A percentile compares a stretch with the other conserved stretches of the same genome.
Conservation (phyloP, 2,797 vertebrate genomes). For the Podargus strigoides region DNA sequence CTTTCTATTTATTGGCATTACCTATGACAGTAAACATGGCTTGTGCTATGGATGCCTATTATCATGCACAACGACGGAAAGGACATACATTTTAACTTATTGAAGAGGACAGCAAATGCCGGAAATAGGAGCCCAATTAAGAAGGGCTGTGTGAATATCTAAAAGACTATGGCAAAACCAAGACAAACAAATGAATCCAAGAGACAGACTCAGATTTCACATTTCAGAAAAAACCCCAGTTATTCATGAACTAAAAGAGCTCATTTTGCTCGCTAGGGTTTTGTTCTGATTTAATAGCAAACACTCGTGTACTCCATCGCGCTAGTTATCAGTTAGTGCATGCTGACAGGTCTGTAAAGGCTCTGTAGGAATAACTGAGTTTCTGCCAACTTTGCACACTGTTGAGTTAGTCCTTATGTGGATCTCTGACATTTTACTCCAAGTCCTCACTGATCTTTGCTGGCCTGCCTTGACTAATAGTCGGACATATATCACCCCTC, state of each 20-base stretch:
- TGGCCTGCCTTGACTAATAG: background rate
- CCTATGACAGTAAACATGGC: background rate
- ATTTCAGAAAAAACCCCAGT: background rate
- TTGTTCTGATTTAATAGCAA: background rate
- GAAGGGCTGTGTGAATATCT: background rate
- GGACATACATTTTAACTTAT: background rate
- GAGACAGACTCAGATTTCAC: background rate
- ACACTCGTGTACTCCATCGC: background rate
- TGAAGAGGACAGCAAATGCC: background rate
- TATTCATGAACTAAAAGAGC: background rate
- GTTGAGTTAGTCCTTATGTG: background rate
- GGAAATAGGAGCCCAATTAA: background rate
- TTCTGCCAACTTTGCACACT: background rate
- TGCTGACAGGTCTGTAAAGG: background rate
- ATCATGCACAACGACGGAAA: background rate
- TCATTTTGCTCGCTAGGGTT: background rate
- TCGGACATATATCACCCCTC: background rate
- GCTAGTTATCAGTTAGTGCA: background rate
- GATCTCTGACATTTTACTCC: background rate
- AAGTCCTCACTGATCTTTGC: background rate
- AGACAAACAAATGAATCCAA: background rate
- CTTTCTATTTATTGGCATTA: background rate
- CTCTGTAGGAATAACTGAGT: background rate
- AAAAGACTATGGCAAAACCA: background rate
- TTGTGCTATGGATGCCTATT: background rate